A percentile compares a stretch with the other conserved stretches of the same genome.
Conservation (phyloP, 2,797 vertebrate species). For the Hipposideros larvatus region DNA sequence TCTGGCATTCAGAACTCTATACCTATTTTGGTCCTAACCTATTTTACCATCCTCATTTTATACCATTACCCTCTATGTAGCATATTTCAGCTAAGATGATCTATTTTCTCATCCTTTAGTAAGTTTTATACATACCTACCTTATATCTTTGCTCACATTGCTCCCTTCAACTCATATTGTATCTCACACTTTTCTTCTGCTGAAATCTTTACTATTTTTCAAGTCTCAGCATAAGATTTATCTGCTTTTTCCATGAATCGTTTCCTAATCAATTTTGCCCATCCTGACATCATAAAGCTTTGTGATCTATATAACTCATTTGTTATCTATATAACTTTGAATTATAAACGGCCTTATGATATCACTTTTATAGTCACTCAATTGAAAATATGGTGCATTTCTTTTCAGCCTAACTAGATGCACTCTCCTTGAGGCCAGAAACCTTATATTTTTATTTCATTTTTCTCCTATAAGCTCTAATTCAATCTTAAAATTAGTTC, state of each 20-base stretch:
- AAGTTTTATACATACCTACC: not conserved
- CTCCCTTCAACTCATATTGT: not conserved
- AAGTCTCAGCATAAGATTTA: not conserved
- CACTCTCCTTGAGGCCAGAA: not conserved
- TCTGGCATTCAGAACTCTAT: not conserved
- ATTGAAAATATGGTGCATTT: not conserved
- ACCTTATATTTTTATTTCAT: slow-evolving; percentile 8
- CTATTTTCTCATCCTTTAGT: not conserved
- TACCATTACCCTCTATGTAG: not conserved
- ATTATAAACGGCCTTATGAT: not conserved
- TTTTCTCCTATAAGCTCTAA: not conserved
- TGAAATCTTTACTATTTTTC: slow-evolving; percentile 18
- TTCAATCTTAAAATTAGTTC: slow-evolving; percentile 47
- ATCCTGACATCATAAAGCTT: not conserved
- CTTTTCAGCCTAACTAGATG: not conserved
- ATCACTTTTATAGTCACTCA: not conserved
- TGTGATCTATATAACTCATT: not conserved
- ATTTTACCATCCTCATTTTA: slow-evolving; percentile 11
- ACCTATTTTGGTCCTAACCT: slow-evolving; percentile 8
- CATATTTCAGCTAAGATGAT: slow-evolving; percentile 6
- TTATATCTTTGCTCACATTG: not conserved
- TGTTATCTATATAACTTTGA: not conserved
- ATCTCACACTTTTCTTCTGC: not conserved
- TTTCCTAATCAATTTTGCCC: not conserved
- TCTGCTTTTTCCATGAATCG: not conserved